Evolutionary conservation across 2,888 invertebrate species (phyloP), one percentile per base, ranked within the genome.

Genomic region (Beris morrisii): DNA sequence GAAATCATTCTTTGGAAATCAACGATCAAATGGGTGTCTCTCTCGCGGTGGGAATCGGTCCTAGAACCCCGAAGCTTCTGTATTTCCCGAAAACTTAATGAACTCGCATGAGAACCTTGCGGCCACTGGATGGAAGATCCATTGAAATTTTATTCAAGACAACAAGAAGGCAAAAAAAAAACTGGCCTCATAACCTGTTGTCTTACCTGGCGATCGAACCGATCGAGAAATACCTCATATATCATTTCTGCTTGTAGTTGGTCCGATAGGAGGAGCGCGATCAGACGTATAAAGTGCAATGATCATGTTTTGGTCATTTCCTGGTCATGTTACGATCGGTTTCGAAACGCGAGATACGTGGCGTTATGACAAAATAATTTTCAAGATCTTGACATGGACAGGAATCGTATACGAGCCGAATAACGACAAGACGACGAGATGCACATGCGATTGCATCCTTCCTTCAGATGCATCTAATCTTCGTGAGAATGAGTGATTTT

Each of bases 321-420:
- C 52, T 52, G 38, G 52, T 30, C 50, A 52, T 50, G 52, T 52
- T n/a, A 5, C 43, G 5, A 13, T 38, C 30, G 22, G 32, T 61
- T 22, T 61, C 22, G 52, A 50, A 52, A 52, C 52, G 61, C 31
- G 52, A 52, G 61, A 61, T 61, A 52, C 61, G 46, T 50, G 52
- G 32, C 43, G 15, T 61, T 63, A 63, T 67, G 67, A 67, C 67
- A 67, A 67, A 63, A 63, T 67, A 67, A 67, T 67, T 67, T 67
- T 56, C 50, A 32, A 61, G 58, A 59, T 46, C 58, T 46, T 59
- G 58, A 59, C 58, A 59, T 22, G 61, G 43, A 52, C 61, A 52
- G 15, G 61, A 12, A 61, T 32, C 50, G 38, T 22, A 22, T 52
- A 61, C 12, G 61, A 22, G 50, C 52, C 61, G 32, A 38, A 50